Base-by-base conservation (phyloP, 92 coral and sea anemone species). In the Metridium senile region DNA sequence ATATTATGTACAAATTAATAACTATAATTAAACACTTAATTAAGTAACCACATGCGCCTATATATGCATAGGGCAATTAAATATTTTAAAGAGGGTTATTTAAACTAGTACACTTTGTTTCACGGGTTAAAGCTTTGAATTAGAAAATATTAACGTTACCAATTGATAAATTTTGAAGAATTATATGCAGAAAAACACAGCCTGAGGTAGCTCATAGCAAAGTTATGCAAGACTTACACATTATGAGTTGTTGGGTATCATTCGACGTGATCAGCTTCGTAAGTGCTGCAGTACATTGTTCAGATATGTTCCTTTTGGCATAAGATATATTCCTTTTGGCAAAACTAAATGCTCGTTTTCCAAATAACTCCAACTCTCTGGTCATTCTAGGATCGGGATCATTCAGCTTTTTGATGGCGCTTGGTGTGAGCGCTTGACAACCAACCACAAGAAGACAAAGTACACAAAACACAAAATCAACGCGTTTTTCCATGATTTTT, bases 281-380 rank as follows among this genome's bases (percentile, higher is more conserved):
- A n/a, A 79, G 19, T 9, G 84, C 68, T 68, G 57, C 34, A 21
- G 76, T 32, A 56, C 84, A 79, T 19, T 79, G 33, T 33, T 59
- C 18, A 2, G 84, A 54, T 20, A 79, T 54, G 54, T 70, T 61
- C 10, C 69, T 22, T 13, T 49, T 32, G n/a, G n/a, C 1, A 26
- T 39, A 45, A 11, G 61, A 23, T 1, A 4, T 56, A 30, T 49
- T 27, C 34, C 7, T 66, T n/a, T n/a, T n/a, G n/a, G n/a, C n/a
- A n/a, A n/a, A n/a, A 4, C 17, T 6, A 28, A n/a, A 39, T 1
- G 46, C n/a, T 2, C 25, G 26, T 17, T 32, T 66, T 23, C 4
- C 46, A 0, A 63, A 1, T 18, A 22, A 0, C n/a, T 19, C 61
- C 29, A 74, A 31, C 20, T 19, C 79, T 35, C 39, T 31, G 1